Evolutionary conservation across 1,140 invertebrate genomes (phyloP), one percentile per base, ranked within the genome.

Genomic region (Pristionchus pacificus): DNA sequence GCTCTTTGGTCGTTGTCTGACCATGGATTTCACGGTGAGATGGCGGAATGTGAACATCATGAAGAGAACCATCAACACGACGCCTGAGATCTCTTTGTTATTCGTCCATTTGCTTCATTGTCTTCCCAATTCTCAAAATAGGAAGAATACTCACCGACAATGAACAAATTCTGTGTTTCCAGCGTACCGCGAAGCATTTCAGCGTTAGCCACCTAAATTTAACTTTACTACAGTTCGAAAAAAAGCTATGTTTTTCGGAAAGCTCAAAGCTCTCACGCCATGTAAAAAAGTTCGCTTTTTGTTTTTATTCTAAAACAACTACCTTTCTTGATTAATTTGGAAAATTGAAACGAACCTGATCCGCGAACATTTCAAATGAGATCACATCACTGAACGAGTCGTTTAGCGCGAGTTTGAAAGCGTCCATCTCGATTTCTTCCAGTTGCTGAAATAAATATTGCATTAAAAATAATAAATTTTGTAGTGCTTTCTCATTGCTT

Each of bases 161-260:
- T 57, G 57, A 72, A 72, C 15, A 72, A 25, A 65, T 72, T 59
- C 2, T 61, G 55, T 38, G 70, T 72, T 0, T 33, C 59, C 38
- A 66, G 14, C 10, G 70, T 66, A 29, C 70, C 70, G 3, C 70
- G 62, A 25, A 68, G 65, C 71, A 73, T 73, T 68, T 73, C 71
- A 19, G 71, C 69, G 64, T 73, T 73, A n/a, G 71, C 71, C 14
- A 73, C 71, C 67, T 69, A 30, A 19, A 69, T 29, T n/a, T 19
- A 49, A 10, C n/a, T n/a, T 66, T 65, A 63, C 14, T 68, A 14
- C 38, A 32, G 62, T 29, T 6, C 62, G 14, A n/a, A n/a, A n/a
- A n/a, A n/a, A n/a, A n/a, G n/a, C n/a, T n/a, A n/a, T n/a, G n/a
- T n/a, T n/a, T n/a, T n/a, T n/a, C n/a, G n/a, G n/a, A n/a, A n/a